These are phyloP conservation scores for Drosophila villosipedis DNA, from an alignment of 2,888 invertebrate genomes.

Conservation along the genomic window DNA sequence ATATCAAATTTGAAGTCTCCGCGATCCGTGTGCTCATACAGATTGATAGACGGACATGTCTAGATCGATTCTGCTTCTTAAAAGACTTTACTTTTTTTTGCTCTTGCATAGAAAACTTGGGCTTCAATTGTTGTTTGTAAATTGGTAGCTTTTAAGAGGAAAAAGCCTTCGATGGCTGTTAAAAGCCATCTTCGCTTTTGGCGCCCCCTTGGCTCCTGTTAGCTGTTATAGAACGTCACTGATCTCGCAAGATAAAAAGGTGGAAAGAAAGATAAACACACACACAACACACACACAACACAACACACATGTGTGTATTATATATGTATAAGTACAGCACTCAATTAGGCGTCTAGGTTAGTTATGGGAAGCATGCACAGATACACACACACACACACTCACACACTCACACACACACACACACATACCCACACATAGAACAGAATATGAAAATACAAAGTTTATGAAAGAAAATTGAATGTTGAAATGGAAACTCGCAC, in stretches of 20 bases:
- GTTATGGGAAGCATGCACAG: slow-evolving; percentile 13
- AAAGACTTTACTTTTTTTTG: no score
- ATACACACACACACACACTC: background rate
- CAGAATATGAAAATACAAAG: slow-evolving; percentile 58
- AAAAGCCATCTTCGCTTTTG: background rate
- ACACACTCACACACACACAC: slow-evolving; percentile 11
- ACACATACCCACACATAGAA: slow-evolving; percentile 3
- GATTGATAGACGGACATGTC: no score
- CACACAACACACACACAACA: slow-evolving; percentile 8
- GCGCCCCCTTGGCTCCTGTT: slow-evolving; percentile 13
- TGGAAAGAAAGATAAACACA: background rate
- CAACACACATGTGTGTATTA: slow-evolving; percentile 3
- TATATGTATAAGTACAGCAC: slow-evolving; percentile 32
- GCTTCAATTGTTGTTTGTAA: background rate
- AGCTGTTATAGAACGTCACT: slow-evolving; percentile 36
- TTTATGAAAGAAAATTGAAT: slow-evolving; percentile 76
- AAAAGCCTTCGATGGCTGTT: no score
- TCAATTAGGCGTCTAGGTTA: slow-evolving; percentile 67
- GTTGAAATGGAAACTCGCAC: slow-evolving; percentile 80
- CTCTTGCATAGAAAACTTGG: background rate
- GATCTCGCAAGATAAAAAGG: slow-evolving; percentile 15
- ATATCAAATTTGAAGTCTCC: background rate
- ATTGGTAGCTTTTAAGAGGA: background rate
- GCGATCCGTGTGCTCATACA: background rate
- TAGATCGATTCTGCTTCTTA: no score